Base-by-base conservation (phyloP, 2,797 vertebrate genomes). In the Sebastes nivosus region DNA sequence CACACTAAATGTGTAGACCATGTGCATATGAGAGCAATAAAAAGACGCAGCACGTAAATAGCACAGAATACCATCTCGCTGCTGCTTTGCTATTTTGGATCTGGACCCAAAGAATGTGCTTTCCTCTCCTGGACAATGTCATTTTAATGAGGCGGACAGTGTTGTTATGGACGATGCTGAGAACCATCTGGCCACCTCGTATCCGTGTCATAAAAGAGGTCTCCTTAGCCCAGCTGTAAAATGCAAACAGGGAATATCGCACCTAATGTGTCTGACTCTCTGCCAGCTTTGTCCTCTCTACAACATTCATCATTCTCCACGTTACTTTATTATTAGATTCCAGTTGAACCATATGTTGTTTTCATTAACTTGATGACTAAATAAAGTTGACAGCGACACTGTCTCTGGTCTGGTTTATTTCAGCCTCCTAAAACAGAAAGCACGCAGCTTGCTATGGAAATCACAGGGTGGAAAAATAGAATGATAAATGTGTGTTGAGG, bases 111-210 rank as follows among this genome's bases (percentile, higher is more conserved):
- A 75, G 58, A 89, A 80, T 86, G 83, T 77, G 81, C 81, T 88
- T 89, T 90, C 69, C 84, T 84, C 79, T 87, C 60, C 86, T 92
- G 93, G 81, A 82, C 90, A 91, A 87, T 88, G 88, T 91, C 84
- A 80, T 78, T 83, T 75, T 94, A 92, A 93, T 88, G 87, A 93
- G 84, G 80, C 87, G 87, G 91, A 88, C 84, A 82, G 72, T 73
- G 83, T 79, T 80, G 76, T 89, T 90, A 80, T 77, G 83, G 75
- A 88, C 11, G 32, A 88, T 78, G 87, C 82, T 46, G 38, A 88
- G 77, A 83, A 86, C 92, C 90, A 94, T 94, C 93, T 95, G 94
- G 91, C 76, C 72, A 72, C 77, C 82, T 82, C 72, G 36, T 81
- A 85, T 72, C 65, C 63, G 80, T 89, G 91, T 93, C 88, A 89